Conservation (phyloP, 2,797 vertebrate species). For the Platalea minor region DNA sequence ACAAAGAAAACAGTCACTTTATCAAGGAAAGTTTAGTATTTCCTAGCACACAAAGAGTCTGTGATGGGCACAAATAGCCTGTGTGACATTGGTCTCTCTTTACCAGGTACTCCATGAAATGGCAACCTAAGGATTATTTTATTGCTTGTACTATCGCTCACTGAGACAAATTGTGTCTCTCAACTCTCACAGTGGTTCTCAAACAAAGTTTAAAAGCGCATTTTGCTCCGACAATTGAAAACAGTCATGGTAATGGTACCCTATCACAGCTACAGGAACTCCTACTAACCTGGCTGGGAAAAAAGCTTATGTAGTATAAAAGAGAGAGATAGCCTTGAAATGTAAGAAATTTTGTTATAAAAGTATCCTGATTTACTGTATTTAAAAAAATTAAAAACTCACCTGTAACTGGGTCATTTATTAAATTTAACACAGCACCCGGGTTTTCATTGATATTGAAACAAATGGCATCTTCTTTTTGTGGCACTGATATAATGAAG, state of each 20-base stretch:
- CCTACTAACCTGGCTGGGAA: neutral
- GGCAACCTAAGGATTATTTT: neutral
- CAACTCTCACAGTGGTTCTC: neutral
- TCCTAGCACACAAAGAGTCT: neutral
- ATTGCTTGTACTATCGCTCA: neutral
- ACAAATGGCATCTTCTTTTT: constrained; percentile 85
- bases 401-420: constrained; percentile 87
- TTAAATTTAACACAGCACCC: constrained; percentile 86
- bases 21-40: neutral
- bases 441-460: constrained; percentile 91
- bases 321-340: neutral
- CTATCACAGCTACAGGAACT: neutral
- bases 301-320: neutral
- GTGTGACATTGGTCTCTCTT: neutral
- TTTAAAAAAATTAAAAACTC: neutral
- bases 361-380: neutral
- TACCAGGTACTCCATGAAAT: neutral
- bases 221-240: neutral
- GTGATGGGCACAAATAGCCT: neutral
- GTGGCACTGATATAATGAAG: constrained; percentile 87
- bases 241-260: neutral
- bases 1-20: neutral
- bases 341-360: neutral
- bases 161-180: neutral
- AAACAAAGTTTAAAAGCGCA: neutral